Percentiles rank a stretch among this genome's conserved stretches.
These are phyloP conservation scores for Cerastis rubricosa DNA, from an alignment of 2,888 invertebrate species.

Conservation along the genomic window DNA sequence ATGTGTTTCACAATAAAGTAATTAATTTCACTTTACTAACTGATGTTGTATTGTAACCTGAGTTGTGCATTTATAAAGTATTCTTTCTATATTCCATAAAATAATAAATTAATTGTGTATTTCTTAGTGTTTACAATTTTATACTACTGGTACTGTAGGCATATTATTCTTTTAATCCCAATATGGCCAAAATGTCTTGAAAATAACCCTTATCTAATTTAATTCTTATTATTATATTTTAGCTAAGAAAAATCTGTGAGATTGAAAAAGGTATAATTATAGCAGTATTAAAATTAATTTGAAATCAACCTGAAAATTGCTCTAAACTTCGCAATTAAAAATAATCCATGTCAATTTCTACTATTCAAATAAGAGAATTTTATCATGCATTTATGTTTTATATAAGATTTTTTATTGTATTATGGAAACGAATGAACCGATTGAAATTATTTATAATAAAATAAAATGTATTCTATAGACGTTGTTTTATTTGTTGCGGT, in stretches of 20 bases:
- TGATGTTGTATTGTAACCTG: not conserved
- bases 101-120: not conserved
- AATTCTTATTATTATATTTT: too few species aligned
- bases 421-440: conserved; percentile 4
- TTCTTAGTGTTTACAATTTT: not conserved
- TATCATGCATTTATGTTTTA: conserved; percentile 56
- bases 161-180: not conserved
- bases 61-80: conserved; percentile 25
- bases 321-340: conserved; percentile 43
- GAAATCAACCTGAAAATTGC: conserved; percentile 19
- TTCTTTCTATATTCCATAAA: conserved; percentile 3
- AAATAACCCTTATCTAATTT: too few species aligned
- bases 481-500: conserved; percentile 35
- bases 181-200: not conserved
- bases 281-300: conserved; percentile 34
- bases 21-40: not conserved
- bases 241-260: not conserved
- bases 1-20: not conserved
- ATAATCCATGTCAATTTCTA: conserved; percentile 56
- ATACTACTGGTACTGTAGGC: not conserved
- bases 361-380: conserved; percentile 38
- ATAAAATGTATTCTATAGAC: conserved; percentile 25
- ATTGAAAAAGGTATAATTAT: not conserved
- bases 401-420: conserved; percentile 34
- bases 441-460: conserved; percentile 18